A percentile compares a stretch with the other conserved stretches of the same genome.
These are phyloP conservation scores for Meteorus cinctellus DNA, from an alignment of 2,888 invertebrate species.

Conservation along the genomic window DNA sequence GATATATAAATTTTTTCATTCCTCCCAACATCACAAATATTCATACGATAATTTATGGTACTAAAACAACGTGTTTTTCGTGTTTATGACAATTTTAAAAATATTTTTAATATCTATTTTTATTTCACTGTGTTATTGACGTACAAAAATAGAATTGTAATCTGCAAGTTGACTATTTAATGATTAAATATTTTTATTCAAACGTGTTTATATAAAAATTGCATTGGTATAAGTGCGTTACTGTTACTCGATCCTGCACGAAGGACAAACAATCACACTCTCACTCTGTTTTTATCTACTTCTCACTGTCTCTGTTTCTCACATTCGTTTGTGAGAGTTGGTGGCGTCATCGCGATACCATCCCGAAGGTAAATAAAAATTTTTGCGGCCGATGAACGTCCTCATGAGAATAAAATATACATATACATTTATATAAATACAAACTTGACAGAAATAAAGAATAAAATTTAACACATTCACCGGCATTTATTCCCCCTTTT, in stretches of 20 bases:
- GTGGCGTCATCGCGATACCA: constrained; percentile 37
- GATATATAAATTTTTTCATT: no score
- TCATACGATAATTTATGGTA: no score
- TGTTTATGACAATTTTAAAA: background rate
- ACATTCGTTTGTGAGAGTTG: background rate
- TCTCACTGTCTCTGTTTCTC: constrained; percentile 11
- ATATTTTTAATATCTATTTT: background rate
- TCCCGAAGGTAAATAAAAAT: constrained; percentile 29
- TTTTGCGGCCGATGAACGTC: constrained; percentile 23
- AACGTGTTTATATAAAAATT: background rate
- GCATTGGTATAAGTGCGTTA: constrained; percentile 6
- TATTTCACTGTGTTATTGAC: background rate
- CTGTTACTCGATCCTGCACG: constrained; percentile 7
- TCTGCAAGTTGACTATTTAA: background rate
- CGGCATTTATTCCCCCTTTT: background rate
- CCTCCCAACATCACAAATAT: no score
- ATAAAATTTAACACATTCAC: background rate
- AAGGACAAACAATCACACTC: constrained; percentile 2
- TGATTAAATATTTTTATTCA: background rate
- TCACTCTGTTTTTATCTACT: background rate
- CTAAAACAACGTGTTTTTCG: background rate
- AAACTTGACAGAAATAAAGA: background rate
- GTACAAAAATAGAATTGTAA: background rate
- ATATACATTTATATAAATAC: background rate
- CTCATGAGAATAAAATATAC: background rate